These are phyloP conservation scores for Danio rerio DNA, from an alignment of 2,113 vertebrate genomes.

Conservation along the genomic window GRCz12tu NC_133196.1:5655501-5656000, in stretches of 20 bases:
- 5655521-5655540: too few species aligned
- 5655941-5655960: too few species aligned
- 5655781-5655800: constrained; percentile 81
- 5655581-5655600: constrained; percentile 91
- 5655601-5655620: constrained; percentile 95
- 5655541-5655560: too few species aligned
- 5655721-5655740: constrained; percentile 81
- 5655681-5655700: constrained; percentile 89
- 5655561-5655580: too few species aligned
- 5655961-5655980: too few species aligned
- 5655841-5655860: too few species aligned
- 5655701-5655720: constrained; percentile 87
- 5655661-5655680: constrained; percentile 98
- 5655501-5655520: too few species aligned
- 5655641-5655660: constrained; percentile 92
- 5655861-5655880: too few species aligned
- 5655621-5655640: constrained; percentile 94
- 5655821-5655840: constrained; percentile 8
- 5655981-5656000: too few species aligned
- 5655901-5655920: too few species aligned
- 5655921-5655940: too few species aligned
- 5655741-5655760: constrained; percentile 83
- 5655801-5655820: constrained; percentile 58
- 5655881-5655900: too few species aligned
- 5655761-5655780: constrained; percentile 83